phyloP scores from a whole-genome alignment of 2,888 invertebrate species.

The Epirrhoe alternata region DNA sequence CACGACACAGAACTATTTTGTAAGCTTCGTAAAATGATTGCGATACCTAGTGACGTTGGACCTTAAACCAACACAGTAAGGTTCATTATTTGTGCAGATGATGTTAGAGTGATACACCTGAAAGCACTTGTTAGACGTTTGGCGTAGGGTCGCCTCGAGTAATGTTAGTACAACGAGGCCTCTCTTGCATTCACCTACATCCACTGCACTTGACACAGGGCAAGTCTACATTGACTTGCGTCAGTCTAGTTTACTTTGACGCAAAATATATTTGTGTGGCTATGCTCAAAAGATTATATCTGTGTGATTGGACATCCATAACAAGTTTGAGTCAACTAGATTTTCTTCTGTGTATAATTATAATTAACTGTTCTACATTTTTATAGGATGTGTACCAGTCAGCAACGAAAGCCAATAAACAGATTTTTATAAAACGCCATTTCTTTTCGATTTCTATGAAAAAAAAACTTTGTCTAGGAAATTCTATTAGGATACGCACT shows the following conservation, averaged over 20 bases:
- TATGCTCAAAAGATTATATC: no score
- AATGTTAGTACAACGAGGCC: constrained; percentile 64
- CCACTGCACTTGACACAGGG: constrained; percentile 61
- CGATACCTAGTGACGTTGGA: neutral
- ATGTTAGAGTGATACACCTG: neutral
- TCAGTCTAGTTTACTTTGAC: constrained; percentile 36
- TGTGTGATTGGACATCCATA: no score
- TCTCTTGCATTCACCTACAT: constrained; percentile 64
- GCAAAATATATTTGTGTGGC: neutral
- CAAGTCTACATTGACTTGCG: constrained; percentile 56
- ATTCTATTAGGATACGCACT: no score
- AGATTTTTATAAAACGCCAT: no score
- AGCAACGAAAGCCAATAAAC: no score
- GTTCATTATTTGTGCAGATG: neutral
- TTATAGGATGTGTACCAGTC: no score
- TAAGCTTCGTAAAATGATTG: neutral
- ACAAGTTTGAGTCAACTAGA: no score
- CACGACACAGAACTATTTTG: no score
- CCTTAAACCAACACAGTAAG: neutral
- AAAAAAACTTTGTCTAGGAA: no score
- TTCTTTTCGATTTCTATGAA: no score
- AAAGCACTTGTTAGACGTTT: constrained; percentile 46
- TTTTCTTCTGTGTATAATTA: no score
- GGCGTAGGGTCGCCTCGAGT: constrained; percentile 57
- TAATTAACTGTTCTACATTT: no score